Base-by-base conservation (phyloP, 2,888 invertebrate genomes). In the Perdita meconis region DNA sequence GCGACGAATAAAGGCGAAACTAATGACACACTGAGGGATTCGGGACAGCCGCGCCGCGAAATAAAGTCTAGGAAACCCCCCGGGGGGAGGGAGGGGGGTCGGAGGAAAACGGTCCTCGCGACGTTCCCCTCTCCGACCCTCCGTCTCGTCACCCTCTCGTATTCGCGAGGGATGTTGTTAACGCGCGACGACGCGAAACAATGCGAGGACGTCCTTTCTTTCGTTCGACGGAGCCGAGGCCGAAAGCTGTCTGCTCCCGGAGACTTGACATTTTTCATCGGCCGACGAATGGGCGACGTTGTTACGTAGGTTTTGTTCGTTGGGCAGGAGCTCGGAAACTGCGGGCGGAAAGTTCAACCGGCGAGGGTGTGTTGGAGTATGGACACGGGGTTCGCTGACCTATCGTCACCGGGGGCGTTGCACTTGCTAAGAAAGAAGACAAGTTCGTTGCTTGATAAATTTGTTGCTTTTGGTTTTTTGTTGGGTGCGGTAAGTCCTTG, bases 1-100 rank as follows among this genome's bases (percentile, higher is more conserved):
- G 64, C 73, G 74, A 60, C 57, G 82, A 82, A 80, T 80, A 78
- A 80, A 82, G 72, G 60, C 74, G 75, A 82, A 84, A 79, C 87
- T 82, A 84, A 87, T 82, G 84, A 84, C 86, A 82, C 78, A 77
- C 81, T 65, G 75, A 78, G 80, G 81, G 79, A 84, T 85, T 83
- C 80, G 78, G 85, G 82, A 74, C 81, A 74, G 67, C 69, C 77
- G 71, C 72, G 80, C 69, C 68, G 72, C 40, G 61, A 40, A 55
- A 55, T 55, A 70, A 70, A 61, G 47, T 47, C 56, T 30, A 38
- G 53, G 12, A 47, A 19, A 47, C 55, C 69, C n/a, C n/a, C n/a
- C n/a, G n/a, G n/a, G n/a, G n/a, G n/a, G n/a, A n/a, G n/a, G n/a
- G n/a, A n/a, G n/a, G n/a, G n/a, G n/a, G n/a, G n/a, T n/a, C n/a